Base-by-base conservation (phyloP, 2,888 invertebrate genomes). In the Stenichneumon culpator region DNA sequence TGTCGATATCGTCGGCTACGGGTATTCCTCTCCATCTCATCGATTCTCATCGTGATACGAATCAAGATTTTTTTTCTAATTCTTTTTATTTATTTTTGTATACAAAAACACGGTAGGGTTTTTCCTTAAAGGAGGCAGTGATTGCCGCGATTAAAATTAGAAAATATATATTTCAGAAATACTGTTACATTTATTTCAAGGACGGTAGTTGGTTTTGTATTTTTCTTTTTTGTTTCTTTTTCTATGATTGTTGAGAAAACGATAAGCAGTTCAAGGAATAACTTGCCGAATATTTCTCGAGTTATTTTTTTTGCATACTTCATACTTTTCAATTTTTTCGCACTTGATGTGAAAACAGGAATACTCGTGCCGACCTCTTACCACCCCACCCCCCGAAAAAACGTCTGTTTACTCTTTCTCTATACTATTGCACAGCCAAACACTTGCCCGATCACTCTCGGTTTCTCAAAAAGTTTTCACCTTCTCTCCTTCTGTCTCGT, bases 351-450 rank as follows among this genome's bases (percentile, higher is more conserved):
- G 86, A 84, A 32, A 63, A 84, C 52, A 68, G 67, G 83, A 77
- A 90, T 90, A 88, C 88, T 87, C 88, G 89, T 91, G 90, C 90
- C 90, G 90, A 88, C 89, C 90, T 89, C 84, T 86, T 63, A 63
- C 32, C 63, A 25, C 25, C 28, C 60, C 14, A 25, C 14, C 16
- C 60, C 89, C 77, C 87, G 79, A 88, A 88, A 75, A 88, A 89
- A 90, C 89, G 87, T 91, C 86, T 91, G 86, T 90, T 90, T 83
- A 86, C 84, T 88, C 87, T 87, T 84, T 86, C 88, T 89, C 91
- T 93, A 92, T 87, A 91, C 92, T 93, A 92, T 91, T 92, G 92
- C 93, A 93, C 93, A 93, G 93, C 93, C 93, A 93, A 91, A 93
- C 93, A 92, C 90, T 93, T 93, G 91, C 91, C 92, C 91, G 91